phyloP scores from a whole-genome alignment of 1,140 invertebrate genomes.

The Cydia strobilella region DNA sequence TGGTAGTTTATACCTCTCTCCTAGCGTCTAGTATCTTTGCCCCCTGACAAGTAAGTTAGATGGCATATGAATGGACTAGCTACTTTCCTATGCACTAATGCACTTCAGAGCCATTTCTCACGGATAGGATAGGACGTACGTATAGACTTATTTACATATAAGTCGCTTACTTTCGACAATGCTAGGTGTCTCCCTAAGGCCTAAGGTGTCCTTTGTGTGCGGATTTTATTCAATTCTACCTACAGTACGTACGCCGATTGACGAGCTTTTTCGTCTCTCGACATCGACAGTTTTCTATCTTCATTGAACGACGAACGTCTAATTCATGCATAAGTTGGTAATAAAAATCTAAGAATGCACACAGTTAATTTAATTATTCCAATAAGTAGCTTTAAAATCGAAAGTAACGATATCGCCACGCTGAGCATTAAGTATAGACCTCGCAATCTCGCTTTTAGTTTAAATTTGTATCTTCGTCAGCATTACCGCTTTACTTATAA shows the following conservation, averaged over 20 bases:
- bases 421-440: not conserved
- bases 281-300: no score
- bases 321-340: no score
- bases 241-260: no score
- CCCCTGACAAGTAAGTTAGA: not conserved
- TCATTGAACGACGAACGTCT: no score
- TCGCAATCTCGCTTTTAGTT: slow-evolving; percentile 2
- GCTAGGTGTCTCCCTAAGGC: not conserved
- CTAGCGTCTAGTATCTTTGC: not conserved
- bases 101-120: not conserved
- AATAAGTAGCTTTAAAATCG: not conserved
- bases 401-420: not conserved
- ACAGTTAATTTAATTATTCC: no score
- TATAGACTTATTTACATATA: not conserved
- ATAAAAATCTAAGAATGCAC: no score
- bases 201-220: no score
- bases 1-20: not conserved
- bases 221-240: no score
- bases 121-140: not conserved
- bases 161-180: not conserved
- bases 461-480: not conserved
- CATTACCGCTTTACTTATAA: slow-evolving; percentile 5
- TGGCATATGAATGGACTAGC: slow-evolving; percentile 2
- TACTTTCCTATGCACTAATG: not conserved
- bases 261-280: no score